These are phyloP conservation scores for Artibeus lituratus DNA, from an alignment of 2,797 vertebrate species.

Conservation along the genomic window DNA sequence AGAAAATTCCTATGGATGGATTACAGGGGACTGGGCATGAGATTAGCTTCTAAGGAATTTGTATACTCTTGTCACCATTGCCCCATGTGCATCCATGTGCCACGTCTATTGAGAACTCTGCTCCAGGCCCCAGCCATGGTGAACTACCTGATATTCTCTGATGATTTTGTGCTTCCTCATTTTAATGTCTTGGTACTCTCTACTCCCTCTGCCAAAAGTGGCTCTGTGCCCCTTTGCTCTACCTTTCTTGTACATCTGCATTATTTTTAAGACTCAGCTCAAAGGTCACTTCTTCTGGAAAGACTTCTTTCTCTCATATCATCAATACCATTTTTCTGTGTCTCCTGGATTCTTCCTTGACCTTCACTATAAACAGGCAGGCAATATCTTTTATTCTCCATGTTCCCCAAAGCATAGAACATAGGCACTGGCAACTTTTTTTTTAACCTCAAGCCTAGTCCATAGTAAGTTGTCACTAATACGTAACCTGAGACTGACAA, in stretches of 20 bases:
- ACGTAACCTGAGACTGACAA: neutral
- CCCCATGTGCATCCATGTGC: neutral
- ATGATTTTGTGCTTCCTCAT: neutral
- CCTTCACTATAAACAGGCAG: neutral
- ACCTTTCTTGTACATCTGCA: neutral
- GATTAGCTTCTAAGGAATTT: neutral
- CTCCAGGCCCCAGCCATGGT: neutral
- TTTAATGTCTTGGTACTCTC: neutral
- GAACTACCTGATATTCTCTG: neutral
- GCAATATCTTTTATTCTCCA: neutral
- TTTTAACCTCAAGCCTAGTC: neutral
- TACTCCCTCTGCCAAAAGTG: neutral
- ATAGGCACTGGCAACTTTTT: fast-evolving
- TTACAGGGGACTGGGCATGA: neutral
- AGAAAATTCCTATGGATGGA: no score
- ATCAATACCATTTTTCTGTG: neutral
- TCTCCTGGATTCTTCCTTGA: neutral
- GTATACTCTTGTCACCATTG: neutral
- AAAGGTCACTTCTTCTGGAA: neutral
- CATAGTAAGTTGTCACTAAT: neutral
- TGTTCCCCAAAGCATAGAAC: neutral
- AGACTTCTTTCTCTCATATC: neutral
- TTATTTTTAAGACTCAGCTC: neutral
- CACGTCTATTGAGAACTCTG: neutral
- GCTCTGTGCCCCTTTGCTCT: neutral